Evolutionary conservation across 1,140 invertebrate genomes (phyloP), one percentile per base, ranked within the genome.

Genomic region (Conus ventricosus): DNA sequence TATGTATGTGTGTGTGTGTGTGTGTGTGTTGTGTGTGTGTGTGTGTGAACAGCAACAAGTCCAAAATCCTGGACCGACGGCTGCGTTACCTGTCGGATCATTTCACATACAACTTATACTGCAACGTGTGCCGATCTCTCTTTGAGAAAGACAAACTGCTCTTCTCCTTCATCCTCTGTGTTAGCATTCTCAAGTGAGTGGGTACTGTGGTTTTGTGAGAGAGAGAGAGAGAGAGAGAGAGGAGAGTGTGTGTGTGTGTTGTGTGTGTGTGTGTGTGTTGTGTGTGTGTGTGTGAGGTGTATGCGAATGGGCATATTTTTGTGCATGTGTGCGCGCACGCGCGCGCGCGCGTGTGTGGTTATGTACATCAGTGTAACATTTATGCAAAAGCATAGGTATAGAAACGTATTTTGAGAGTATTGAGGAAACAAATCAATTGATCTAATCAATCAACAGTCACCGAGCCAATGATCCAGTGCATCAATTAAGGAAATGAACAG

Each of bases 111-210:
- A 93, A 92, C 90, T 88, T 93, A 25, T 93, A 93, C 90, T 92
- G 92, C 90, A 95, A 95, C 92, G 93, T 95, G 27, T 94, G 94
- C 88, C 92, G 95, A 11, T 95, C 95, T 71, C 91, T 95, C 76
- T 95, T 95, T 91, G 95, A 95, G 89, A 95, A 95, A 91, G 94
- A 95, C 91, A 95, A 95, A 90, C 91, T 95, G 71, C 91, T 95
- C 54, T 95, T 95, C 90, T 95, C 95, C 81, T 95, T 95, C 87
- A 87, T 94, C 90, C 92, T 95, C 25, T 95, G 95, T 90, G 93
- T 94, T 80, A 95, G 95, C 88, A 92, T 96, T 55, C 88, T 95
- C 81, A 92, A 95, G 95, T 96, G 93, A 95, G 95, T 95, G 92
- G 8, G 17, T 8, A 4, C 20, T 17, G 71, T 8, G 23, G 23